Evolutionary conservation across 2,888 invertebrate species (phyloP).

Genomic region (Adineta ricciae): DNA sequence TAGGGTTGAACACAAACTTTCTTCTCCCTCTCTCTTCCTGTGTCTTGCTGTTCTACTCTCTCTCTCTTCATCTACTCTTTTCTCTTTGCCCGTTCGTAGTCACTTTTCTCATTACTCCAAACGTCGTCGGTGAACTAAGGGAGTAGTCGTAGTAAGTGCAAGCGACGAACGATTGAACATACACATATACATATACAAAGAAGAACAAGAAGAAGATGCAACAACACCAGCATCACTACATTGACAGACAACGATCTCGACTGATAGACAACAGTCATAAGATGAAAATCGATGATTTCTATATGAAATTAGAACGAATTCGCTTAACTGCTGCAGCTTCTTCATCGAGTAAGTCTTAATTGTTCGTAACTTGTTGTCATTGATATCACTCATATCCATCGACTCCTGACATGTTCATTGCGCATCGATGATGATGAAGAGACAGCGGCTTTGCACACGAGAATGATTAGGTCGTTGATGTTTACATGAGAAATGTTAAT

Average conservation of each 20-base stretch:
- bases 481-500: slow-evolving; percentile 13
- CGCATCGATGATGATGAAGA: background rate
- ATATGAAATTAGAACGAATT: background rate
- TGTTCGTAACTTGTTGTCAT: background rate
- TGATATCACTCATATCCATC: background rate
- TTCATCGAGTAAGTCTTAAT: background rate
- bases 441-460: background rate
- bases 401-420: background rate
- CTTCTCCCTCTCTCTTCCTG: background rate
- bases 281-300: background rate
- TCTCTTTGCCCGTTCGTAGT: background rate
- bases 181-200: background rate
- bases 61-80: background rate
- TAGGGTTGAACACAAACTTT: background rate
- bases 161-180: background rate
- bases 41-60: background rate
- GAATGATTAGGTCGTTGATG: background rate
- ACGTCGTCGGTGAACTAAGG: background rate
- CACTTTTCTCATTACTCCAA: slow-evolving; percentile 13
- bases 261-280: background rate
- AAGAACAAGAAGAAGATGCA: background rate
- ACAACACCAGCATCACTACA: background rate
- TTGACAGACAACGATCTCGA: background rate
- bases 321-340: background rate
- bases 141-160: background rate